phyloP scores from a whole-genome alignment of 2,888 invertebrate species.

The Scaptodrosophila latifasciaeformis region DNA sequence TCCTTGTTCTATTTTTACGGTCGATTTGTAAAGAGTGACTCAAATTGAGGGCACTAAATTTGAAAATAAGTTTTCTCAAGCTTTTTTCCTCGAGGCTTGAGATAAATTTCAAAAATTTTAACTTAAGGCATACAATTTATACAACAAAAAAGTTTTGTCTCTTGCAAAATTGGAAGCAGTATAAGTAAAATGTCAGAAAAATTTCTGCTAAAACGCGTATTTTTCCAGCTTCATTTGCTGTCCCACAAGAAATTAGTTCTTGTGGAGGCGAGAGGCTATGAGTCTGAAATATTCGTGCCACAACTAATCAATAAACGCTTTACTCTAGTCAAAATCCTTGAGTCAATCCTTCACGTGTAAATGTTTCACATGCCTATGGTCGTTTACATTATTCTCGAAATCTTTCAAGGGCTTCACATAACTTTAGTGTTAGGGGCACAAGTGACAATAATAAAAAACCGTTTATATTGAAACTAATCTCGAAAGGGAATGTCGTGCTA shows the following conservation, averaged over 20 bases:
- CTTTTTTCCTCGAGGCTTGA: too few species aligned
- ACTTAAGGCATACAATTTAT: too few species aligned
- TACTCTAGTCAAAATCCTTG: not conserved
- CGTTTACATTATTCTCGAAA: not conserved
- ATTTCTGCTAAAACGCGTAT: too few species aligned
- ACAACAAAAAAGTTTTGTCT: too few species aligned
- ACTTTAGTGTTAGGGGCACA: too few species aligned
- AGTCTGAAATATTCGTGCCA: not conserved
- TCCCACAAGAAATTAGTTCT: slow-evolving; percentile 17
- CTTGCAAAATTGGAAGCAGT: too few species aligned
- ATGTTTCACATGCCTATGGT: not conserved
- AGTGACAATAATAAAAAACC: too few species aligned
- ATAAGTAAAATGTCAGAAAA: too few species aligned
- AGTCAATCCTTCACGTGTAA: slow-evolving; percentile 14
- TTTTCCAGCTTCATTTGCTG: slow-evolving; percentile 31
- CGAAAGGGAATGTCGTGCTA: slow-evolving; percentile 42
- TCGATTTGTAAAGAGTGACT: slow-evolving; percentile 16
- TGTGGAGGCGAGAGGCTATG: not conserved
- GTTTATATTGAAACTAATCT: slow-evolving; percentile 38
- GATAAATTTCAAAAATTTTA: too few species aligned
- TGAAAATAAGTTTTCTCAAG: too few species aligned
- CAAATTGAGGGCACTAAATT: slow-evolving; percentile 29
- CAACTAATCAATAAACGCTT: not conserved
- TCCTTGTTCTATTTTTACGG: slow-evolving; percentile 32
- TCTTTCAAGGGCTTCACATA: not conserved